Conservation (phyloP, 2,113 vertebrate species). For the Pluvialis apricaria region DNA sequence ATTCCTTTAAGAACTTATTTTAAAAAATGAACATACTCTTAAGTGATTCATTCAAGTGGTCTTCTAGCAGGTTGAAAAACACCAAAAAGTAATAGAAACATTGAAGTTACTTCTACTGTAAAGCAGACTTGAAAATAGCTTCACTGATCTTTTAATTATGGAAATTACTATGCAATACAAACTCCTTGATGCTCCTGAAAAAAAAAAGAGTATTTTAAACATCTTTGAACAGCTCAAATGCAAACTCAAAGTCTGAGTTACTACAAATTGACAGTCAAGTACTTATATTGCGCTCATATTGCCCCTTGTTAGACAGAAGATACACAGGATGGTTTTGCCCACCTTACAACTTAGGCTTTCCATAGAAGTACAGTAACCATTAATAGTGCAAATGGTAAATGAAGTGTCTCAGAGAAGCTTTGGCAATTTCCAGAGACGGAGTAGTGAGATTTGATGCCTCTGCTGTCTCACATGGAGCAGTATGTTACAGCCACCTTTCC, state of each 20-base stretch:
- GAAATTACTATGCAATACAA: not conserved
- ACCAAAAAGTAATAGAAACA: not conserved
- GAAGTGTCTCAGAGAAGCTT: not conserved
- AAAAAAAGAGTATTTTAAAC: not conserved
- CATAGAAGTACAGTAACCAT: not conserved
- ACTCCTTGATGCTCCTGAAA: not conserved
- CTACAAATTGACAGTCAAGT: not conserved
- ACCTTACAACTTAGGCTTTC: not conserved
- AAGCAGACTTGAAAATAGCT: not conserved
- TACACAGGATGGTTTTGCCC: not conserved
- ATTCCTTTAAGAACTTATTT: not conserved
- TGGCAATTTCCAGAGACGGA: not conserved
- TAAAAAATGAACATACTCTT: not conserved
- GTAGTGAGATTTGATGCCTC: not conserved
- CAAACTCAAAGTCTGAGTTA: not conserved
- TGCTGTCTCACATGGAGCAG: not conserved
- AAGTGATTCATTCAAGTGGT: not conserved
- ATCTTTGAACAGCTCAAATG: not conserved
- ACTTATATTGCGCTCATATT: not conserved
- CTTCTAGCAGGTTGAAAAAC: not conserved
- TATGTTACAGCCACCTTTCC: not conserved
- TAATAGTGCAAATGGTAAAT: accelerated
- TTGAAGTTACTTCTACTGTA: not conserved
- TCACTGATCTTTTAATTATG: not conserved
- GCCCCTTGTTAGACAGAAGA: not conserved